A percentile compares a stretch with the other conserved stretches of the same genome.
These are phyloP conservation scores for Syrmaticus mikado DNA, from an alignment of 2,113 vertebrate genomes.

Conservation along the genomic window DNA sequence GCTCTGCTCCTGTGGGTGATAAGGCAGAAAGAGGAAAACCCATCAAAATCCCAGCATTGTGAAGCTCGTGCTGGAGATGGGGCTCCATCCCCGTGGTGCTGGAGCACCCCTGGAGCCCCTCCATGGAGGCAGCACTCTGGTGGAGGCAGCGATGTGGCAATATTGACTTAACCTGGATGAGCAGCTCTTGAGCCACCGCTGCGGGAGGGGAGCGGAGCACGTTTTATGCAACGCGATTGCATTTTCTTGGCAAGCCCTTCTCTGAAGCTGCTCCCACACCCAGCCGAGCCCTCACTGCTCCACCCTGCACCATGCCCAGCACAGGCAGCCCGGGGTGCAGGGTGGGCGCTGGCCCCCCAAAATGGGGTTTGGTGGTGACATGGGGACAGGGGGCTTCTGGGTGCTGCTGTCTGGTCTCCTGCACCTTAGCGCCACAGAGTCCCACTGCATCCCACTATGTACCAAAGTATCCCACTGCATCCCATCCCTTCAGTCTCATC, in stretches of 20 bases:
- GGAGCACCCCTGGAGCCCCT: not conserved
- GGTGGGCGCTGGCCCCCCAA: not conserved
- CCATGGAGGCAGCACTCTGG: fast-evolving
- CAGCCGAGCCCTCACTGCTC: not conserved
- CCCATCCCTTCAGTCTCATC: not conserved
- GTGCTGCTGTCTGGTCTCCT: not conserved
- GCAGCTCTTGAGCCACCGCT: not conserved
- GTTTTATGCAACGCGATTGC: not conserved
- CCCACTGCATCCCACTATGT: not conserved
- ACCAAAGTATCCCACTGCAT: fast-evolving
- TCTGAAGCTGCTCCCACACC: not conserved
- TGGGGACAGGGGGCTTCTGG: not conserved
- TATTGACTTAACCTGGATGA: slow-evolving; percentile 47
- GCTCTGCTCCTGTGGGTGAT: not conserved
- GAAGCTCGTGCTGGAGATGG: not conserved
- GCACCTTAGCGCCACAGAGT: fast-evolving
- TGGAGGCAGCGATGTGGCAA: not conserved
- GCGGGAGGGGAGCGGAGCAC: not conserved
- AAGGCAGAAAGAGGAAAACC: not conserved
- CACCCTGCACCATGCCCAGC: not conserved
- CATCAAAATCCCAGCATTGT: fast-evolving
- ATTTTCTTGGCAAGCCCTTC: slow-evolving; percentile 31
- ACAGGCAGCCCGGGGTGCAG: fast-evolving
- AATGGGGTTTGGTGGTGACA: not conserved
- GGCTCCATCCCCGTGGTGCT: fast-evolving